Conservation (phyloP, 2,797 vertebrate genomes). For the Galaxias olidus region DNA sequence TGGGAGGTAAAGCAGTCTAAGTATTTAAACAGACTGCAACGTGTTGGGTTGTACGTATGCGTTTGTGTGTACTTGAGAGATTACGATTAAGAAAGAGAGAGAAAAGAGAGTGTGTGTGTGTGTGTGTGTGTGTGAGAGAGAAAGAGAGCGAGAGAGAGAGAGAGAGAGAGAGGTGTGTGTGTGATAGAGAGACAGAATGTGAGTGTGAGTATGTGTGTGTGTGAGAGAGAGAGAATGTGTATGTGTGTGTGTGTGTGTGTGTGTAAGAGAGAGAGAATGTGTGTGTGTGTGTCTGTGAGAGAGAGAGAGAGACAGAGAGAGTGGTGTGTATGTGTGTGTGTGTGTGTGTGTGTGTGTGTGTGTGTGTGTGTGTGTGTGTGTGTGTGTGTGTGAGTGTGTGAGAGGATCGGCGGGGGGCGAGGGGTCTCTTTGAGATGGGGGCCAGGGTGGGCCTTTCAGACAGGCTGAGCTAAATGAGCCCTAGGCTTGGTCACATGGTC, state of each 20-base stretch:
- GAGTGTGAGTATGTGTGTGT: not conserved
- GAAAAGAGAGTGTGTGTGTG: conserved; percentile 8
- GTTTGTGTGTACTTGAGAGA: not conserved
- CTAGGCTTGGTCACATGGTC: conserved; percentile 40
- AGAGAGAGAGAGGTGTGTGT: not conserved
- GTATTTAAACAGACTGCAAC: conserved; percentile 45
- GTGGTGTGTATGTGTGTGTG: conserved; percentile 16
- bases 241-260: too few relatives aligned
- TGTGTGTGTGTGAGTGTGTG: not conserved
- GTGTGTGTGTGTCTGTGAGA: conserved; percentile 10
- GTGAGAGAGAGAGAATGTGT: not conserved
- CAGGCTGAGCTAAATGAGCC: conserved; percentile 35
- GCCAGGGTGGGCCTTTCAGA: conserved; percentile 30
- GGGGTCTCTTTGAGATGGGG: conserved; percentile 15
- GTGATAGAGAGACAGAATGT: not conserved
- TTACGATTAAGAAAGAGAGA: not conserved
- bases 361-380: not conserved
- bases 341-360: conserved; percentile 15
- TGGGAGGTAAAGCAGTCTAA: conserved; percentile 32
- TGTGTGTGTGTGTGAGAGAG: not conserved
- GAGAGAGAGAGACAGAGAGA: conserved; percentile 19
- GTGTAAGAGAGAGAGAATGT: not conserved
- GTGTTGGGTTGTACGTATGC: conserved; percentile 19
- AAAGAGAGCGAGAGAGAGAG: not conserved
- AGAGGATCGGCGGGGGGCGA: conserved; percentile 12